Percentiles rank a stretch among this genome's conserved stretches.
Conservation (phyloP, 2,797 vertebrate species). For the Alauda arvensis region DNA sequence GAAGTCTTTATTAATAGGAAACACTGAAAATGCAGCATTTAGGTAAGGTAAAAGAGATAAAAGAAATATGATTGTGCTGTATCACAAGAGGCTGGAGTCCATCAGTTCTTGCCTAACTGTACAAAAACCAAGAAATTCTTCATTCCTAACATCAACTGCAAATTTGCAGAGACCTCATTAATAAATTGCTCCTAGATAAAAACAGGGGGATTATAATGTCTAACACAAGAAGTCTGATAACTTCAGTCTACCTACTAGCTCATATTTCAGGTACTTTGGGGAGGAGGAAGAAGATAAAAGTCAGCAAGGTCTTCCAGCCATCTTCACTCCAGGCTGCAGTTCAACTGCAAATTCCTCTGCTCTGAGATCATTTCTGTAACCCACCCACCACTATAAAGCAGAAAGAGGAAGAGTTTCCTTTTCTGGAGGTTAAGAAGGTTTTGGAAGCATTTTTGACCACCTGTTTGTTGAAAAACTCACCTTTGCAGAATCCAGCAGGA, state of each 20-base stretch:
- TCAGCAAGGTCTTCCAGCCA: neutral
- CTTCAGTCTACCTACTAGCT: neutral
- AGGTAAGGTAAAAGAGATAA: neutral
- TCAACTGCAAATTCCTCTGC: neutral
- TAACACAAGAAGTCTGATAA: neutral
- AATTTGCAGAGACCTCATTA: neutral
- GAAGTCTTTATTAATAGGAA: neutral
- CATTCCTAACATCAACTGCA: neutral
- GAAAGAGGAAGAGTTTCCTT: neutral
- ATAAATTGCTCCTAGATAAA: neutral
- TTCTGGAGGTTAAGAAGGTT: neutral
- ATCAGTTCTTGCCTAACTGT: neutral
- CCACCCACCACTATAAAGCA: neutral
- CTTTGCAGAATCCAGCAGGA: neutral
- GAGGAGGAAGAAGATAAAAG: neutral
- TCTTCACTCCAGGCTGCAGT: neutral
- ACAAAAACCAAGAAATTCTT: neutral
- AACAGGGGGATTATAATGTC: fast-evolving
- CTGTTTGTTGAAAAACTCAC: neutral
- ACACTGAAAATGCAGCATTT: neutral
- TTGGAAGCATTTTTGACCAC: neutral
- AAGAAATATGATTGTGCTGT: neutral
- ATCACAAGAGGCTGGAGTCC: neutral
- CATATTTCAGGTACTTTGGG: neutral
- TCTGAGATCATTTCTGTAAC: neutral